Conservation (phyloP, 2,888 invertebrate genomes). For the Drosophila recens region DNA sequence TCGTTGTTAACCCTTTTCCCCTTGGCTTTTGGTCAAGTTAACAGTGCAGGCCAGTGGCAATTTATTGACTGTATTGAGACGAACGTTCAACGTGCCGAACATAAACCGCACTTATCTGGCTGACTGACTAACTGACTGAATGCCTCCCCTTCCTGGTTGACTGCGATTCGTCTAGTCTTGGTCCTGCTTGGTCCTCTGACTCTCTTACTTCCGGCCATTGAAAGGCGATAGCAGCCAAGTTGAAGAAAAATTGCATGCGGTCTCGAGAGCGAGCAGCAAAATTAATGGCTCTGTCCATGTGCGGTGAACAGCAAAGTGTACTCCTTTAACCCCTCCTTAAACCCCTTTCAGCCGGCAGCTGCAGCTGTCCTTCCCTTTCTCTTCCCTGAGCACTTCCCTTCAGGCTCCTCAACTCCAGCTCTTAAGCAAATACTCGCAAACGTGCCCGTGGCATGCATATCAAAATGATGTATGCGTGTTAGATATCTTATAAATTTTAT, state of each 20-base stretch:
- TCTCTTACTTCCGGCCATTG: slow-evolving; percentile 65
- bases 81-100: slow-evolving; percentile 73
- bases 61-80: slow-evolving; percentile 80
- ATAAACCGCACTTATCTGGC: slow-evolving; percentile 80
- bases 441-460: slow-evolving; percentile 69
- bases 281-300: slow-evolving; percentile 74
- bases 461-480: slow-evolving; percentile 79
- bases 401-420: slow-evolving; percentile 34
- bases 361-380: slow-evolving; percentile 7
- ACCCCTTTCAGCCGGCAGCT: slow-evolving; percentile 11
- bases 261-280: slow-evolving; percentile 73
- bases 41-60: slow-evolving; percentile 67
- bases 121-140: slow-evolving; percentile 73
- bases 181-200: slow-evolving; percentile 1
- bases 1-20: background rate
- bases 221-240: slow-evolving; percentile 72
- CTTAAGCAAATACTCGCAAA: slow-evolving; percentile 74
- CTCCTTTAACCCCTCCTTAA: background rate
- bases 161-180: slow-evolving; percentile 14
- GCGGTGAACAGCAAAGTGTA: slow-evolving; percentile 38
- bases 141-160: slow-evolving; percentile 23
- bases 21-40: slow-evolving; percentile 54
- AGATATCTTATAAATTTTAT: slow-evolving; percentile 81
- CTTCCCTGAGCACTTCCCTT: background rate
- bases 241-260: slow-evolving; percentile 80